These are phyloP conservation scores for Ciona savignyi DNA, from an alignment of 23 tunicate species.

Conservation along the genomic window DNA sequence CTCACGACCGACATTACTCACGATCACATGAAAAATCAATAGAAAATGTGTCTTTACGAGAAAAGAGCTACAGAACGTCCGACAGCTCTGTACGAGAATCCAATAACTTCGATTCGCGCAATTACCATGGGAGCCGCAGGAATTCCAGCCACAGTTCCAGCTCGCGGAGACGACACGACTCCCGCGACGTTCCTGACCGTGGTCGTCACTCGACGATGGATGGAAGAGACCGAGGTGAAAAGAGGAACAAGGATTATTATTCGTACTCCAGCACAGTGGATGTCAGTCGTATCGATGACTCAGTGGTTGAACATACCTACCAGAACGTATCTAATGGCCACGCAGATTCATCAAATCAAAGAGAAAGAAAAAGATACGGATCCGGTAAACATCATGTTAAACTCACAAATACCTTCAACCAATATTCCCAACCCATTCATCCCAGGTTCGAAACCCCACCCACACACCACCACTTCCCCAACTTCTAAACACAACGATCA, in stretches of 20 bases:
- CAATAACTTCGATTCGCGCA: background rate
- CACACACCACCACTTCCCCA: too few relatives aligned
- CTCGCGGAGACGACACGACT: background rate
- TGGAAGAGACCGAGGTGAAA: background rate
- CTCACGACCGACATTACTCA: background rate
- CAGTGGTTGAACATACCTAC: background rate
- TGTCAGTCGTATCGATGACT: background rate
- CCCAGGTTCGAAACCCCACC: too few relatives aligned
- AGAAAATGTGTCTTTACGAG: background rate
- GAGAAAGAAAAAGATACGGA: too few relatives aligned
- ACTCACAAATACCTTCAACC: too few relatives aligned
- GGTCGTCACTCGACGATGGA: background rate
- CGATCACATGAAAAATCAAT: background rate
- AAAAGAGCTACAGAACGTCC: background rate
- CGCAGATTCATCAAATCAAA: too few relatives aligned
- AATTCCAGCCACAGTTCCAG: background rate
- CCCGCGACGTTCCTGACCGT: background rate
- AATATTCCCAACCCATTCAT: too few relatives aligned
- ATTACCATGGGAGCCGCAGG: background rate
- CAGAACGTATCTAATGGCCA: conserved; percentile 12
- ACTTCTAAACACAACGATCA: too few relatives aligned
- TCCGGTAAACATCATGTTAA: too few relatives aligned
- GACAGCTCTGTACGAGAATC: background rate
- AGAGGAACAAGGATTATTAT: background rate
- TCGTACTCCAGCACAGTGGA: background rate